phyloP scores from a whole-genome alignment of 2,797 vertebrate genomes.

The Mycteria americana region DNA sequence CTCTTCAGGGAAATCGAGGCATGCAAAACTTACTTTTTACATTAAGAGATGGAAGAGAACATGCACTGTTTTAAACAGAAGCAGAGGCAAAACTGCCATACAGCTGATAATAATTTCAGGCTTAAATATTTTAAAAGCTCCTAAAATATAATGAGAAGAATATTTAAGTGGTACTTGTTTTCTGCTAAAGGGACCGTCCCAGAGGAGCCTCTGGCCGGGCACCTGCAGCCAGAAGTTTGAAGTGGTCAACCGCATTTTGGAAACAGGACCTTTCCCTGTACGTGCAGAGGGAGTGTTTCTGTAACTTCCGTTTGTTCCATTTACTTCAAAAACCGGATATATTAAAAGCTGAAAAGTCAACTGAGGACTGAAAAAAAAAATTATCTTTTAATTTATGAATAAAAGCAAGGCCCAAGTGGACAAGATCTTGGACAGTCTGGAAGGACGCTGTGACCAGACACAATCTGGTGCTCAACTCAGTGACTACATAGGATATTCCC shows the following conservation, averaged over 20 bases:
- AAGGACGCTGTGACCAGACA: background rate
- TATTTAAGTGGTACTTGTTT: background rate
- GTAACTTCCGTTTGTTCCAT: background rate
- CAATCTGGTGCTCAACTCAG: background rate
- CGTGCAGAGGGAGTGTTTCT: background rate
- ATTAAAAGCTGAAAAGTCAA: background rate
- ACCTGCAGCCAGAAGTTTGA: background rate
- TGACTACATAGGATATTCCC: fast-evolving
- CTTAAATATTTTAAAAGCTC: background rate
- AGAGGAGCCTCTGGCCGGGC: background rate
- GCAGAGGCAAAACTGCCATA: background rate
- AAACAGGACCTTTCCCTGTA: background rate
- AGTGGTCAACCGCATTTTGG: fast-evolving
- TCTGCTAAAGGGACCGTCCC: background rate
- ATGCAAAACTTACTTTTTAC: background rate
- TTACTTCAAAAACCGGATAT: background rate
- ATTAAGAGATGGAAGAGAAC: background rate
- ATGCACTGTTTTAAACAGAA: background rate
- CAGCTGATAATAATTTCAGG: background rate
- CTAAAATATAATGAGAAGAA: background rate
- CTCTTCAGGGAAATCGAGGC: background rate
- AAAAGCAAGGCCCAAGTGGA: background rate
- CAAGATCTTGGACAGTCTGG: background rate
- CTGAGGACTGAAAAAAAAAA: background rate
- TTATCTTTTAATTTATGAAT: background rate